These are phyloP conservation scores for Heliconius himera DNA, from an alignment of 1,140 invertebrate genomes.

Conservation along the genomic window DNA sequence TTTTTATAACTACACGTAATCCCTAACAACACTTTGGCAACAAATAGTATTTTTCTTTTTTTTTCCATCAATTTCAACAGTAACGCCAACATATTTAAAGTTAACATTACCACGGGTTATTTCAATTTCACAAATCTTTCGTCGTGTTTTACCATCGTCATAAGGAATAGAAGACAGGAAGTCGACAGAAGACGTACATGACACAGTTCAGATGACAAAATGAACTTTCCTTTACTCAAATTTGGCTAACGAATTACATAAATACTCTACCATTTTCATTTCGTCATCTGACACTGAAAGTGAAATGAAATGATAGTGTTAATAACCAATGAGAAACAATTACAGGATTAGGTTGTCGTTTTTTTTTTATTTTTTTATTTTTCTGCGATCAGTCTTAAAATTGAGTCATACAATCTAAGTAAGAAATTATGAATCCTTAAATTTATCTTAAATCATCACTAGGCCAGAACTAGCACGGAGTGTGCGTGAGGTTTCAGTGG, in stretches of 20 bases:
- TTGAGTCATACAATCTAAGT: slow-evolving; percentile 81
- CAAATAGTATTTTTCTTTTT: slow-evolving; percentile 74
- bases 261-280: slow-evolving; percentile 50
- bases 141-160: slow-evolving; percentile 66
- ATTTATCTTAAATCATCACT: slow-evolving; percentile 70
- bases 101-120: slow-evolving; percentile 66
- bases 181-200: slow-evolving; percentile 56
- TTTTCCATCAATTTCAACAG: slow-evolving; percentile 71
- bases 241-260: slow-evolving; percentile 64
- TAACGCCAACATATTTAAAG: slow-evolving; percentile 69
- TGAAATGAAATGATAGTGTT: slow-evolving; percentile 54
- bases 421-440: slow-evolving; percentile 78
- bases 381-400: slow-evolving; percentile 81
- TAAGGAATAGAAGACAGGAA: slow-evolving; percentile 70
- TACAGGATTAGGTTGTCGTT: slow-evolving; percentile 60
- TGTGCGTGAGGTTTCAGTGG: slow-evolving; percentile 54
- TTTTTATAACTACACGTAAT: slow-evolving; percentile 79
- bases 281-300: slow-evolving; percentile 44
- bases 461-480: slow-evolving; percentile 72
- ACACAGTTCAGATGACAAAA: slow-evolving; percentile 48
- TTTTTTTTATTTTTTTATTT: slow-evolving; percentile 62
- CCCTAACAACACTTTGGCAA: slow-evolving; percentile 81
- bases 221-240: slow-evolving; percentile 45
- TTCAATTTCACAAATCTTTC: slow-evolving; percentile 54
- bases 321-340: slow-evolving; percentile 63